These are phyloP conservation scores for Syrphus vitripennis DNA, from an alignment of 2,888 invertebrate genomes.

Conservation along the genomic window DNA sequence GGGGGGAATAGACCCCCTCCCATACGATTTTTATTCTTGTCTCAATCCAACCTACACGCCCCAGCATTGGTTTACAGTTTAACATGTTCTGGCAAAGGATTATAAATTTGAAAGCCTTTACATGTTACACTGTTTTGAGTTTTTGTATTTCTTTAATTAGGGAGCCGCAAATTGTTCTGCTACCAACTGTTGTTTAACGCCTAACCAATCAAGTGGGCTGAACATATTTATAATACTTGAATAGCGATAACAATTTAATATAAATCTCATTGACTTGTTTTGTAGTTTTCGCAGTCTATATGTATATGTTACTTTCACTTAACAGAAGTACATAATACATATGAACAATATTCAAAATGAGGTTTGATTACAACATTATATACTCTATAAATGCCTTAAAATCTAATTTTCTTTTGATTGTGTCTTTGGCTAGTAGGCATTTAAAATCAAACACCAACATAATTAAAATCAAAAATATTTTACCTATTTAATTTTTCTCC, in stretches of 20 bases:
- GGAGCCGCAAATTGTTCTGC: not conserved
- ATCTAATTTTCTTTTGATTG: conserved; percentile 1
- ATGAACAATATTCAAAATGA: not conserved
- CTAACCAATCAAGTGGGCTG: no score
- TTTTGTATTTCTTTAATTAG: not conserved
- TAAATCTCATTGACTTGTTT: not conserved
- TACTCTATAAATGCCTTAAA: not conserved
- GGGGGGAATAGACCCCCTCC: no score
- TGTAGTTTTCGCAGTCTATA: not conserved
- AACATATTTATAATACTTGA: not conserved
- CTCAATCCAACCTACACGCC: no score
- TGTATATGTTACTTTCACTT: not conserved
- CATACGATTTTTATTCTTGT: no score
- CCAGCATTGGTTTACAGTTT: not conserved
- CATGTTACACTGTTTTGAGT: not conserved
- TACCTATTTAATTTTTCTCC: no score
- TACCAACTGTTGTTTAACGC: not conserved
- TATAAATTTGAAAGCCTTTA: not conserved
- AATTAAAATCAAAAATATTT: no score
- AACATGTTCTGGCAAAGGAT: not conserved
- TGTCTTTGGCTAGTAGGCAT: no score
- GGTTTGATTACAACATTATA: not conserved
- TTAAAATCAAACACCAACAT: no score
- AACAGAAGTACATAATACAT: not conserved
- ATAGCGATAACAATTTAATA: not conserved